These are phyloP conservation scores for Rhinopomastus cyanomelas DNA, from an alignment of 2,113 vertebrate genomes.

Conservation along the genomic window DNA sequence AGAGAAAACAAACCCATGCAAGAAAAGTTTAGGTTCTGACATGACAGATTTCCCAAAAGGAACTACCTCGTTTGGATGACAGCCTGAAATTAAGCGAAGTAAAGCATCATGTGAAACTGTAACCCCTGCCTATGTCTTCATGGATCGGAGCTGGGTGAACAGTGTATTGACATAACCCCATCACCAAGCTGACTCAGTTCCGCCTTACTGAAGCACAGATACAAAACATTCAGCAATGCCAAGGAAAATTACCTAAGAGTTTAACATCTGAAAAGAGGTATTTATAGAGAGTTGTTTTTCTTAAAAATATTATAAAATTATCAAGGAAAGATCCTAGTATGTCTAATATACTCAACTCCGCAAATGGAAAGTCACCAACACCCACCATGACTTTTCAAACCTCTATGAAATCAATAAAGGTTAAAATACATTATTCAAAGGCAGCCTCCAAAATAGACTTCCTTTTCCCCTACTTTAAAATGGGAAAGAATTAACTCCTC, in stretches of 20 bases:
- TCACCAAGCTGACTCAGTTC: background rate
- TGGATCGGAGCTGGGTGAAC: background rate
- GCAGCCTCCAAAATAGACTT: background rate
- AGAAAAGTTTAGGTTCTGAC: background rate
- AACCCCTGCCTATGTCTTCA: background rate
- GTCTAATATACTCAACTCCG: background rate
- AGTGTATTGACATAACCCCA: background rate
- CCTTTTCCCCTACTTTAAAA: background rate
- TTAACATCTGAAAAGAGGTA: background rate
- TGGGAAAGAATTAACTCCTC: background rate
- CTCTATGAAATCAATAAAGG: background rate
- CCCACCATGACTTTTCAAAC: background rate
- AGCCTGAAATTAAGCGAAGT: background rate
- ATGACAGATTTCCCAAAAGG: background rate
- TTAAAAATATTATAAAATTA: background rate
- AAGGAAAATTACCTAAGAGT: background rate
- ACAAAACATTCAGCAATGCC: background rate
- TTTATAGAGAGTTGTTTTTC: background rate
- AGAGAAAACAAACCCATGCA: background rate
- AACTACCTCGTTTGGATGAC: background rate
- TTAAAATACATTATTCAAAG: background rate
- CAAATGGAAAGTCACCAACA: background rate
- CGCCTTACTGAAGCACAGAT: background rate
- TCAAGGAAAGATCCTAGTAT: background rate
- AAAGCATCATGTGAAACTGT: background rate